Conservation (phyloP, 2,797 vertebrate genomes). For the Ciconia nigra region DNA sequence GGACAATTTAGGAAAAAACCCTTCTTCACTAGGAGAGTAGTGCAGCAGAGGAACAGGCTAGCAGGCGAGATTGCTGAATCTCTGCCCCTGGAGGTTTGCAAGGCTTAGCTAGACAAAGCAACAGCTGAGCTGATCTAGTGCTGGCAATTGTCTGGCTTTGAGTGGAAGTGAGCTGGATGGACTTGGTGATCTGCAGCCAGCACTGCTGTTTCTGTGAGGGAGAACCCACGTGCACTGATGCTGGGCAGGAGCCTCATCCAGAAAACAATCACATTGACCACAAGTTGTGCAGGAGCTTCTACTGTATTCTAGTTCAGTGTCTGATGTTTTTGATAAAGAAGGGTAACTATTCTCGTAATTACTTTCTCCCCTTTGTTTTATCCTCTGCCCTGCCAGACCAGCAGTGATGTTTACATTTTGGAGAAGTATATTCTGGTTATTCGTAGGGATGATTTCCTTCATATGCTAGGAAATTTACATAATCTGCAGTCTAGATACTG, state of each 20-base stretch:
- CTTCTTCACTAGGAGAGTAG: neutral
- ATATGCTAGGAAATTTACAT: neutral
- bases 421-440: neutral
- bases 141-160: neutral
- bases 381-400: neutral
- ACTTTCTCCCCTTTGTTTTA: neutral
- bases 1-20: neutral
- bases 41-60: neutral
- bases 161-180: neutral
- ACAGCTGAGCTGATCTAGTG: neutral
- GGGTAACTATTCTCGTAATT: neutral
- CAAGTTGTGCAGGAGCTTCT: neutral
- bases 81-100: neutral
- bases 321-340: neutral
- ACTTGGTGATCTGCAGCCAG: neutral
- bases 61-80: neutral
- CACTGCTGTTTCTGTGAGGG: neutral
- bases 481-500: neutral
- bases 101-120: neutral
- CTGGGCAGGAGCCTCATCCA: neutral
- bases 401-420: neutral
- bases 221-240: fast-evolving
- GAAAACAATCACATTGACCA: neutral
- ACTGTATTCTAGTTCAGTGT: neutral
- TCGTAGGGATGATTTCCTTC: neutral